A percentile compares a stretch with the other conserved stretches of the same genome.
These are phyloP conservation scores for Pempheris klunzingeri DNA, from an alignment of 2,797 vertebrate genomes.

Conservation along the genomic window DNA sequence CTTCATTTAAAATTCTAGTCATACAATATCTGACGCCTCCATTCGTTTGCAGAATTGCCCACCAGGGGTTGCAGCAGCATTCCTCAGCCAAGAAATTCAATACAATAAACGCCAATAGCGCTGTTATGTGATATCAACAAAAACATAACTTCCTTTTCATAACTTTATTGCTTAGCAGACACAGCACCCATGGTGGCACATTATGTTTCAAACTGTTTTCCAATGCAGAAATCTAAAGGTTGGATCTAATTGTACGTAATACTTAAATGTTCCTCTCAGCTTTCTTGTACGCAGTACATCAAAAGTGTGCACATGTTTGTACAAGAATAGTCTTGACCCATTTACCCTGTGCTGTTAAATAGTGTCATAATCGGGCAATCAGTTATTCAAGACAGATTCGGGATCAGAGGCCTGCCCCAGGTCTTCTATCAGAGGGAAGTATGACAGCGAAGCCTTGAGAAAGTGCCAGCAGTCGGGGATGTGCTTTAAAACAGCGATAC, in stretches of 20 bases:
- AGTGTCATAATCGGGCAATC: constrained; percentile 32
- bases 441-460: constrained; percentile 72
- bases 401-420: constrained; percentile 36
- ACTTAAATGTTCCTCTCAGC: constrained; percentile 17
- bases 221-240: constrained; percentile 13
- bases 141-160: constrained; percentile 71
- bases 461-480: constrained; percentile 66
- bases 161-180: constrained; percentile 70
- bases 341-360: neutral
- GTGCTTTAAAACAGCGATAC: constrained; percentile 78
- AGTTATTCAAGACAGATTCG: constrained; percentile 42
- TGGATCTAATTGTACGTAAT: constrained; percentile 14
- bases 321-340: neutral
- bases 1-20: constrained; percentile 80
- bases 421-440: constrained; percentile 52
- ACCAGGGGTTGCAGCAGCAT: constrained; percentile 74
- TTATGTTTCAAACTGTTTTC: constrained; percentile 49
- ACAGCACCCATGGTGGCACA: constrained; percentile 17
- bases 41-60: constrained; percentile 73
- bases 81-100: constrained; percentile 70
- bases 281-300: neutral
- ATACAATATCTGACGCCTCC: constrained; percentile 76
- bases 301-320: constrained; percentile 5
- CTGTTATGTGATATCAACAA: constrained; percentile 74
- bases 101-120: constrained; percentile 66